Evolutionary conservation across 2,888 invertebrate species (phyloP).

Genomic region (Syrista parreyssii): DNA sequence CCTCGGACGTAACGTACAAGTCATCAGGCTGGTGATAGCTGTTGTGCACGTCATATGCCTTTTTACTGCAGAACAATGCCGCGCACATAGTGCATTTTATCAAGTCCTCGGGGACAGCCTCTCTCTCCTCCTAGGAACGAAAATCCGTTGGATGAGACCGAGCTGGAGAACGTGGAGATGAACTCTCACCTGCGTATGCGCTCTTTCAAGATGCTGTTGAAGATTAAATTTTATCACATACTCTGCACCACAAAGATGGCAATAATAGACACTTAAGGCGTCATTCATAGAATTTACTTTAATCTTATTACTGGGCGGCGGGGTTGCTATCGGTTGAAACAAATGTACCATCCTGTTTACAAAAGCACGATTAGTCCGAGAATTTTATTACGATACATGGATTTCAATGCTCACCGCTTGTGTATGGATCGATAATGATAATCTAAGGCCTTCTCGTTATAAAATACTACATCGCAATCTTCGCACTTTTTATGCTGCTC

Average conservation of each 20-base stretch:
- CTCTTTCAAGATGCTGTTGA: slow-evolving; percentile 65
- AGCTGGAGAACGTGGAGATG: not conserved
- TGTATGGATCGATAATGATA: slow-evolving; percentile 70
- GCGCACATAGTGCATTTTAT: slow-evolving; percentile 75
- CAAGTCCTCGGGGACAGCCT: slow-evolving; percentile 67
- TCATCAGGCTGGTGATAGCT: slow-evolving; percentile 73
- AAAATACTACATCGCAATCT: slow-evolving; percentile 71
- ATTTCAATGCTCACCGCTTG: slow-evolving; percentile 58
- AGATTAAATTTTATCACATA: slow-evolving; percentile 76
- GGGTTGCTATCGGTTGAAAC: slow-evolving; percentile 66
- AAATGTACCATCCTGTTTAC: slow-evolving; percentile 62
- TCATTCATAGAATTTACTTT: slow-evolving; percentile 69
- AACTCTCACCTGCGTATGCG: slow-evolving; percentile 49
- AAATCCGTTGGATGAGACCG: not conserved
- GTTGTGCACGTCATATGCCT: slow-evolving; percentile 74
- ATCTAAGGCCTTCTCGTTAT: slow-evolving; percentile 69
- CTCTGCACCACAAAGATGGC: slow-evolving; percentile 75
- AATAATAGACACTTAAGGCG: slow-evolving; percentile 68
- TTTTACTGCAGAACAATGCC: slow-evolving; percentile 74
- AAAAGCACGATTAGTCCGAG: not conserved
- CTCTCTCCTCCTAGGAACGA: slow-evolving; percentile 67
- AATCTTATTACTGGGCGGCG: slow-evolving; percentile 70
- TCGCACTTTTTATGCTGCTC: slow-evolving; percentile 66
- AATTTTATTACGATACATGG: not conserved
- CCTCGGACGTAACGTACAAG: slow-evolving; percentile 72